Percentiles rank a stretch among this genome's conserved stretches.
Conservation (phyloP, 2,888 invertebrate species). For the Dynastes hyllus region DNA sequence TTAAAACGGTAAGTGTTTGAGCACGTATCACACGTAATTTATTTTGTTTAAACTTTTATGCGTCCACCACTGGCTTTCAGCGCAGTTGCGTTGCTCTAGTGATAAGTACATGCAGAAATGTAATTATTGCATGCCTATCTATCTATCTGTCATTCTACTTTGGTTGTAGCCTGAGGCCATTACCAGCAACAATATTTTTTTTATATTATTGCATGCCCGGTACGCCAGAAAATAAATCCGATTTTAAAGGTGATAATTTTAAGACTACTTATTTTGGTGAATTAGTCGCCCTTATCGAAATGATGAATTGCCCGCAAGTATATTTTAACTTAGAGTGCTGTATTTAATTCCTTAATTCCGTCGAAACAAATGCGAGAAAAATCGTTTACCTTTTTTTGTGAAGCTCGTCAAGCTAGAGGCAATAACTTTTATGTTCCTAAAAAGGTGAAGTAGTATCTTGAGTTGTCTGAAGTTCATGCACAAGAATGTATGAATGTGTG, state of each 20-base stretch:
- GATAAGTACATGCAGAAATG: too few relatives aligned
- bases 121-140: too few relatives aligned
- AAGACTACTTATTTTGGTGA: slow-evolving; percentile 24
- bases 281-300: slow-evolving; percentile 31
- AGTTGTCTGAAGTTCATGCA: neutral
- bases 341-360: slow-evolving; percentile 5
- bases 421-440: slow-evolving; percentile 6
- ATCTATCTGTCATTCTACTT: too few relatives aligned
- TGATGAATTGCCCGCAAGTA: slow-evolving; percentile 26
- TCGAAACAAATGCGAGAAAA: neutral
- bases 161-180: too few relatives aligned
- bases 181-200: too few relatives aligned
- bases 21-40: too few relatives aligned
- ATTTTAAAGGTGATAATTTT: slow-evolving; percentile 24
- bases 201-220: neutral
- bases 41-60: too few relatives aligned
- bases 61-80: too few relatives aligned
- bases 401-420: neutral
- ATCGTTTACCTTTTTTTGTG: neutral
- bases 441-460: neutral
- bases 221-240: slow-evolving; percentile 1
- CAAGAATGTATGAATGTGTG: neutral
- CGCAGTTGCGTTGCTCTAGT: too few relatives aligned
- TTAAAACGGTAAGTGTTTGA: too few relatives aligned
- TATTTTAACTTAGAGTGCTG: neutral